phyloP scores from a whole-genome alignment of 2,113 vertebrate species.

The Alces alces region DNA sequence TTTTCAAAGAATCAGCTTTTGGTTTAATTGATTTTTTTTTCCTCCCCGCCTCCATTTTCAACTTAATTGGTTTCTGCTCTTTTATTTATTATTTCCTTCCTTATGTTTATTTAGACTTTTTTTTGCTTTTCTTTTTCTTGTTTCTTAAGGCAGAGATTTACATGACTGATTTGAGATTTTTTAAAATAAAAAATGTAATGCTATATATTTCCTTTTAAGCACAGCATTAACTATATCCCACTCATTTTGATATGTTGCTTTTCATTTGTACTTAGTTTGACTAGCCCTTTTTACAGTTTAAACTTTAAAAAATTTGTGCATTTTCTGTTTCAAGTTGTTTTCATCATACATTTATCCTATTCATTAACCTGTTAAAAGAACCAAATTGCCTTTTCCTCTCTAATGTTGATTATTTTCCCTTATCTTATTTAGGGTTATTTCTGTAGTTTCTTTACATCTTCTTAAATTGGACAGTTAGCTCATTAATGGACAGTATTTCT shows the following conservation, averaged over 20 bases:
- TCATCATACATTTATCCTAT: neutral
- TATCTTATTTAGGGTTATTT: neutral
- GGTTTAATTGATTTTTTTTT: neutral
- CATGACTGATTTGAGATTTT: neutral
- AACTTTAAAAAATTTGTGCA: neutral
- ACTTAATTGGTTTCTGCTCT: neutral
- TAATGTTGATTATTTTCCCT: neutral
- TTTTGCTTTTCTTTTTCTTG: neutral
- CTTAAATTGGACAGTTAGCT: neutral
- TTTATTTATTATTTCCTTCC: neutral
- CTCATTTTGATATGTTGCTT: neutral
- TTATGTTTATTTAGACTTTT: neutral
- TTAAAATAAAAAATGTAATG: neutral
- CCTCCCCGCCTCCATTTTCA: neutral
- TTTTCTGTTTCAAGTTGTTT: neutral
- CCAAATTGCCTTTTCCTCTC: neutral
- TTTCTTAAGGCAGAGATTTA: neutral
- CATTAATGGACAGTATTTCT: neutral
- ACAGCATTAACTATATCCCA: neutral
- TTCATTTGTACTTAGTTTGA: neutral
- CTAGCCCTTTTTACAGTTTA: neutral
- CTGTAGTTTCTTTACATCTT: neutral
- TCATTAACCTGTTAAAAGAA: neutral
- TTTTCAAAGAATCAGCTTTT: neutral
- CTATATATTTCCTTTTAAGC: neutral